A percentile compares a stretch with the other conserved stretches of the same genome.
These are phyloP conservation scores for Acyrthosiphon pisum DNA, from an alignment of 1,140 invertebrate species.

Conservation along the genomic window DNA sequence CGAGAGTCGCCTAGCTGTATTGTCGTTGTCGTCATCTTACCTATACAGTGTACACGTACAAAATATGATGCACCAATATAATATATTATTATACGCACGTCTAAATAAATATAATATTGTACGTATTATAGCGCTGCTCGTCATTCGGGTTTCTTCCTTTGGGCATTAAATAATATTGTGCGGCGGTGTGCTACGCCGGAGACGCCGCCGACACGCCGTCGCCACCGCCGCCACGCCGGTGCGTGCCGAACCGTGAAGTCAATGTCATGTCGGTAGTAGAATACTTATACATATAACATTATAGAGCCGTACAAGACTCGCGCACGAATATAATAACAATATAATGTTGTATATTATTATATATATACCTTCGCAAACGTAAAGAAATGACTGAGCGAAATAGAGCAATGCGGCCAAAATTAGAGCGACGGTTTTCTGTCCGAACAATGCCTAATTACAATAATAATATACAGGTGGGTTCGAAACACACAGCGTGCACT, in stretches of 20 bases:
- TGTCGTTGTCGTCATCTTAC: neutral
- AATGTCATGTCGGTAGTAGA: neutral
- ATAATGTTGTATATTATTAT: neutral
- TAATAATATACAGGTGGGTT: constrained; percentile 14
- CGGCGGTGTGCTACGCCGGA: neutral
- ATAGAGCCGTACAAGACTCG: neutral
- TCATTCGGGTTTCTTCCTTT: neutral
- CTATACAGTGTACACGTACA: neutral
- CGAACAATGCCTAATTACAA: constrained; percentile 49
- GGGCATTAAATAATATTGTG: neutral
- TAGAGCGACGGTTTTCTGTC: neutral
- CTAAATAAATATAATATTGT: neutral
- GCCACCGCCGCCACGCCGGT: neutral
- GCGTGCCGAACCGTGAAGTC: constrained; percentile 46
- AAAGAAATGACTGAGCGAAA: constrained; percentile 34
- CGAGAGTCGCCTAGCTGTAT: neutral
- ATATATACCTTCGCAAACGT: neutral
- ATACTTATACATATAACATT: neutral
- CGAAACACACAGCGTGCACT: neutral
- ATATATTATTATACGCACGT: neutral
- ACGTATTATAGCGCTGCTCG: neutral
- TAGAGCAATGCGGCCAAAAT: constrained; percentile 8
- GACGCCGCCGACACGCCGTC: neutral
- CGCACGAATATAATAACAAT: neutral
- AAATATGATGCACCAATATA: neutral